Conservation (phyloP, 2,797 vertebrate genomes). For the Arnoldichthys spilopterus region DNA sequence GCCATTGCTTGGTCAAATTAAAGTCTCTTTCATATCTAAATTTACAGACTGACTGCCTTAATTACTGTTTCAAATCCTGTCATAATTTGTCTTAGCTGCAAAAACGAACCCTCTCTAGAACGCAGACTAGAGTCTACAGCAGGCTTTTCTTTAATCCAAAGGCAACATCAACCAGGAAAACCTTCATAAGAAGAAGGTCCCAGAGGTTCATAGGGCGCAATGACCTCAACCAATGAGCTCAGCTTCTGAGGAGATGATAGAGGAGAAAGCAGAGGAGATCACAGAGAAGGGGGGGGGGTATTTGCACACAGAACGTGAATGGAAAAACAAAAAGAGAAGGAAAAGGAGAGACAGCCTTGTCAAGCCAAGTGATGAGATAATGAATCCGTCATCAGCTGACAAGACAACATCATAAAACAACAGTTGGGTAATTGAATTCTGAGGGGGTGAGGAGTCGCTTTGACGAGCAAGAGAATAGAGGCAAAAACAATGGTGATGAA, state of each 20-base stretch:
- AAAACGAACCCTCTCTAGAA: neutral
- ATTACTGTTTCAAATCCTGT: neutral
- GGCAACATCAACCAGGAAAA: neutral
- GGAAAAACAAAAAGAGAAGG: constrained; percentile 43
- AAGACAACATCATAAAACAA: constrained; percentile 80
- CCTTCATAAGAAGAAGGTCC: neutral
- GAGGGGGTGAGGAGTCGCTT: constrained; percentile 62
- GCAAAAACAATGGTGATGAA: constrained; percentile 64
- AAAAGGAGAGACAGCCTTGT: constrained; percentile 57
- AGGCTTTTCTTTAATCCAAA: constrained; percentile 1
- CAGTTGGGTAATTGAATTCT: constrained; percentile 78
- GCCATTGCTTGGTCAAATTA: neutral
- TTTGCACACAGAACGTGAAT: constrained; percentile 34
- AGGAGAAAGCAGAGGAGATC: constrained; percentile 29
- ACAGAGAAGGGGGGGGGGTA: constrained; percentile 22
- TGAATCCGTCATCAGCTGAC: constrained; percentile 78
- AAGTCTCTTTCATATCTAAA: neutral
- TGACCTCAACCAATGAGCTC: constrained; percentile 39
- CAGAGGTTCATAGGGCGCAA: constrained; percentile 22
- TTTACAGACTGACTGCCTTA: constrained; percentile 3
- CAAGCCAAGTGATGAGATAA: constrained; percentile 77
- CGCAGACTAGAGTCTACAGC: neutral
- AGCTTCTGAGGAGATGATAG: constrained; percentile 32
- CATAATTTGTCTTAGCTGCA: neutral
- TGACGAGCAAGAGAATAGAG: constrained; percentile 65